A percentile compares a stretch with the other conserved stretches of the same genome.
Evolutionary conservation across 2,113 vertebrate species (phyloP).

Genomic region (Brachyhypopomus occidentalis): DNA sequence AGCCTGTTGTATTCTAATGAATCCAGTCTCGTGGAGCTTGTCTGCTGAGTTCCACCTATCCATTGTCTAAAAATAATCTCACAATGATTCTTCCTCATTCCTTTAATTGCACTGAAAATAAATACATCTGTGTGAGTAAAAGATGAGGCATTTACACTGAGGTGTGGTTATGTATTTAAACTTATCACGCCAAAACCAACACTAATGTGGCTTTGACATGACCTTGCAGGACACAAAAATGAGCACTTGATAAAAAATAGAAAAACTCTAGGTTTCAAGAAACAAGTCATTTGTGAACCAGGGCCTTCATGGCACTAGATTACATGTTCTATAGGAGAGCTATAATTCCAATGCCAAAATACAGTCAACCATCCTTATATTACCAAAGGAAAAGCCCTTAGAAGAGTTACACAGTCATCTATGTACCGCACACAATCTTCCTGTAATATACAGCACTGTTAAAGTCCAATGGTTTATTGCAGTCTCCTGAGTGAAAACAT

Average conservation of each 20-base stretch:
- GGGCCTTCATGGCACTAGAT: background rate
- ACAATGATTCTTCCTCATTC: background rate
- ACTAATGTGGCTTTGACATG: slow-evolving; percentile 12
- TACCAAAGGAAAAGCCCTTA: slow-evolving; percentile 27
- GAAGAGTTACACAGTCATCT: background rate
- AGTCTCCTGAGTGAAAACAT: slow-evolving; percentile 52
- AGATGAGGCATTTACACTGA: background rate
- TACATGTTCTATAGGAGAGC: background rate
- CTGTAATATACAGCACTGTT: slow-evolving; percentile 11
- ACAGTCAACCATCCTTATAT: background rate
- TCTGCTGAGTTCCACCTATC: background rate
- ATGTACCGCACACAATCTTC: slow-evolving; percentile 7
- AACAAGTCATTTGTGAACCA: background rate
- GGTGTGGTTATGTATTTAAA: background rate
- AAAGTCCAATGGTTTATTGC: slow-evolving; percentile 38
- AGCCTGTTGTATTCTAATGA: slow-evolving; percentile 4
- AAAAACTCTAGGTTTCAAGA: background rate
- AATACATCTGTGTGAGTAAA: background rate
- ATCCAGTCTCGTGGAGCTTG: background rate
- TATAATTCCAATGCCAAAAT: background rate
- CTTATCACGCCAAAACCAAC: background rate
- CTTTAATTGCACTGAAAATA: slow-evolving; percentile 4
- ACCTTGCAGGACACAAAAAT: background rate
- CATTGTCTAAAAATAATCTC: background rate
- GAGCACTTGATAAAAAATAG: background rate